These are phyloP conservation scores for Melipona beecheii DNA, from an alignment of 2,888 invertebrate genomes.

Conservation along the genomic window DNA sequence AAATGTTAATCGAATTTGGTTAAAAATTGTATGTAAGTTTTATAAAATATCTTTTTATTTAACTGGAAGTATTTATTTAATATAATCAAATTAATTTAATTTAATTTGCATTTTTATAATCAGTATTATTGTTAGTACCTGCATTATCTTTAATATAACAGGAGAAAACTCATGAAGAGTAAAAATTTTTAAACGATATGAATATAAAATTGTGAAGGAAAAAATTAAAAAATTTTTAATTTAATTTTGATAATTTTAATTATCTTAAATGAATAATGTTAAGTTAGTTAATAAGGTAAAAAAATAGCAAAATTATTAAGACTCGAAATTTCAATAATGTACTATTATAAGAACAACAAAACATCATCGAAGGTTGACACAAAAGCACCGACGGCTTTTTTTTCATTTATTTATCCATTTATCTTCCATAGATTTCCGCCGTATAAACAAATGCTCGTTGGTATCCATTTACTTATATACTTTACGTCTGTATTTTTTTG, in stretches of 20 bases:
- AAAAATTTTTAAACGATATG: background rate
- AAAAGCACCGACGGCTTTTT: slow-evolving; percentile 51
- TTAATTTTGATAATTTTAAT: slow-evolving; percentile 14
- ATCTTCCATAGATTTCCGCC: slow-evolving; percentile 46
- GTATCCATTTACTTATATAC: slow-evolving; percentile 50
- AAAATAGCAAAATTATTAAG: slow-evolving; percentile 2
- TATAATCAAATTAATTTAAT: no score
- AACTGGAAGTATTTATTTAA: background rate
- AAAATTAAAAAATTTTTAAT: slow-evolving; percentile 30
- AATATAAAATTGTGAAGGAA: slow-evolving; percentile 13
- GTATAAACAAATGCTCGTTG: slow-evolving; percentile 61
- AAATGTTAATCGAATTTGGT: background rate
- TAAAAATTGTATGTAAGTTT: background rate
- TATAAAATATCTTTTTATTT: background rate
- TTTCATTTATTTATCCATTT: slow-evolving; percentile 52
- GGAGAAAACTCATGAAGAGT: background rate
- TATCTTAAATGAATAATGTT: slow-evolving; percentile 2
- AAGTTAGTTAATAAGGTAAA: slow-evolving; percentile 10
- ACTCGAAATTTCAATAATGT: slow-evolving; percentile 6
- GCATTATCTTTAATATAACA: background rate
- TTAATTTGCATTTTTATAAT: background rate
- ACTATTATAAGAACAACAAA: slow-evolving; percentile 7
- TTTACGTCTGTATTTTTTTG: slow-evolving; percentile 45
- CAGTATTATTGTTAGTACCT: background rate
- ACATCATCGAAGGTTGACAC: slow-evolving; percentile 45